These are phyloP conservation scores for Hormaphis cornu DNA, from an alignment of 1,140 invertebrate species.

Conservation along the genomic window DNA sequence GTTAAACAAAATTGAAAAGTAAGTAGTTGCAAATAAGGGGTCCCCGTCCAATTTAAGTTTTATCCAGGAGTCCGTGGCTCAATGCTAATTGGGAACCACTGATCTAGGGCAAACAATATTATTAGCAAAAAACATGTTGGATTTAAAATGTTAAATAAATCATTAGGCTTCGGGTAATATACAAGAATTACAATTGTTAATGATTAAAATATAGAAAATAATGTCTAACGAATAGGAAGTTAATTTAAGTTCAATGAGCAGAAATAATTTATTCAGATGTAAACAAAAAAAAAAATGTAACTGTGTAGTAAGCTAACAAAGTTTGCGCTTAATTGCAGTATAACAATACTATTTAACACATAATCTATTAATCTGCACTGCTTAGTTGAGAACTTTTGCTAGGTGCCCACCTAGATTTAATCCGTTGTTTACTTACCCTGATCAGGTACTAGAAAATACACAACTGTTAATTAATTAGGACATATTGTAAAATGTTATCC, in stretches of 20 bases:
- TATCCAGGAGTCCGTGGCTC: no score
- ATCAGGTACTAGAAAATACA: conserved; percentile 31
- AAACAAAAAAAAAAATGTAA: neutral
- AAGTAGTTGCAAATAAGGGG: no score
- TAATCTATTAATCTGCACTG: conserved; percentile 24
- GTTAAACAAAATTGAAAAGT: no score
- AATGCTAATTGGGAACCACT: no score
- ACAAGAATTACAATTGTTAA: neutral
- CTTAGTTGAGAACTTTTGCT: conserved; percentile 21
- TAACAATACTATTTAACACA: conserved; percentile 7
- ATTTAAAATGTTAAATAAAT: neutral
- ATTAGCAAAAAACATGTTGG: no score
- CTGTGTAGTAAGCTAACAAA: neutral
- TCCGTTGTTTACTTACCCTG: conserved; percentile 17
- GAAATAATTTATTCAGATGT: neutral
- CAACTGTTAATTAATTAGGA: conserved; percentile 16
- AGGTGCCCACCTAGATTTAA: neutral
- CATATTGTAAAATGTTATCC: neutral
- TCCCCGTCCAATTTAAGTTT: no score
- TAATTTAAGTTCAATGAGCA: neutral
- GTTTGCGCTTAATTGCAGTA: neutral
- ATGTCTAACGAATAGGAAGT: no score
- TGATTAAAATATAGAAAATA: conserved; percentile 1
- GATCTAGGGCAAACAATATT: no score
- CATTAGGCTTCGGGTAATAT: neutral